A percentile compares a stretch with the other conserved stretches of the same genome.
Conservation (phyloP, 2,888 invertebrate species). For the Trachelus iudaicus region DNA sequence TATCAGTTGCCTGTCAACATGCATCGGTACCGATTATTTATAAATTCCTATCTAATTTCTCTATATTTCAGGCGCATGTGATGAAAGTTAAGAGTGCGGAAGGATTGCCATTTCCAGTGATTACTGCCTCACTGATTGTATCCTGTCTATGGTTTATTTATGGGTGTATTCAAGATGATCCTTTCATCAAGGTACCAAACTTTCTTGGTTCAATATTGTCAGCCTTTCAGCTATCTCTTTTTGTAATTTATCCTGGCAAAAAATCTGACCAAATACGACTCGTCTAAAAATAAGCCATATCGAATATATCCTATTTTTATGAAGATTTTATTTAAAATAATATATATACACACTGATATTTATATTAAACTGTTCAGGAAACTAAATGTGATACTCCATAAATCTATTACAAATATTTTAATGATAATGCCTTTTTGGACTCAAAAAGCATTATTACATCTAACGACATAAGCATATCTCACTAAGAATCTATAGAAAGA, state of each 20-base stretch:
- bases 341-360: not conserved
- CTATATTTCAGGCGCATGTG: slow-evolving; percentile 73
- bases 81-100: slow-evolving; percentile 83
- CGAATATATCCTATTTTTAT: not conserved
- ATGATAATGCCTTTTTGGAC: not conserved
- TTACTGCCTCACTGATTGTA: slow-evolving; percentile 84
- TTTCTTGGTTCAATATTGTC: slow-evolving; percentile 81
- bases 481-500: not conserved
- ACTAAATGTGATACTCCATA: not conserved
- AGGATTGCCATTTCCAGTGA: slow-evolving; percentile 88
- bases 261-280: slow-evolving; percentile 42
- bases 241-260: slow-evolving; percentile 76
- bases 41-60: not conserved
- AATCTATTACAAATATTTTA: not conserved
- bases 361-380: not conserved
- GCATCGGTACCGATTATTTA: not conserved
- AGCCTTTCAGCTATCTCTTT: slow-evolving; percentile 79
- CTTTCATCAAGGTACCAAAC: slow-evolving; percentile 85
- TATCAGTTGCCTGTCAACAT: not conserved
- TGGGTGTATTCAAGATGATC: slow-evolving; percentile 81
- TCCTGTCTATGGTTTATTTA: slow-evolving; percentile 87
- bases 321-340: not conserved
- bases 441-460: not conserved
- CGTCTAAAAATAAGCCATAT: slow-evolving; percentile 36
- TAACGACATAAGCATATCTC: not conserved